Evolutionary conservation across 2,797 vertebrate genomes (phyloP).

Genomic region (Tapirus indicus): DNA sequence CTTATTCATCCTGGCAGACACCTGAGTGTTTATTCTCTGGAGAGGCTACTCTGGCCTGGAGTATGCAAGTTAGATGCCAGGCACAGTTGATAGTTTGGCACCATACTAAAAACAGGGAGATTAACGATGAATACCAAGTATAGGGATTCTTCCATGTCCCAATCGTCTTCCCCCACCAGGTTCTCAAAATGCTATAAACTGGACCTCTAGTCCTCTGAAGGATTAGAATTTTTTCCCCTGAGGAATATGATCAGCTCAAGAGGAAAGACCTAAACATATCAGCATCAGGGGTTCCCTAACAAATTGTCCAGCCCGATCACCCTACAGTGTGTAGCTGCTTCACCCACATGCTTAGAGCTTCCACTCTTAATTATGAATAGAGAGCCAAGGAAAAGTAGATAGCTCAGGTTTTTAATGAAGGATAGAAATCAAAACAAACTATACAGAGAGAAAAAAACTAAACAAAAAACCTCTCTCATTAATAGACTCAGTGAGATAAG

Average conservation of each 20-base stretch:
- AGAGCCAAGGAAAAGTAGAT: background rate
- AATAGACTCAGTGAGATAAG: constrained; percentile 36
- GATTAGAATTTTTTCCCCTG: background rate
- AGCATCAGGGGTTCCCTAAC: background rate
- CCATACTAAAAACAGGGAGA: background rate
- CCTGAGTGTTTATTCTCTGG: background rate
- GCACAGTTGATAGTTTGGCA: background rate
- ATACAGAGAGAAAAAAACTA: background rate
- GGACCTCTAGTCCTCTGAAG: constrained; percentile 14
- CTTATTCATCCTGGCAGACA: background rate
- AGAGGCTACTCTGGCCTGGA: background rate
- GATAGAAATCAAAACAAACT: background rate
- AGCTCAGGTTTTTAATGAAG: constrained; percentile 36
- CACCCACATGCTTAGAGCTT: background rate
- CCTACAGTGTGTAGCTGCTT: background rate
- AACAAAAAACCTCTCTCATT: background rate
- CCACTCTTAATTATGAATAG: background rate
- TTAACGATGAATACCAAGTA: background rate
- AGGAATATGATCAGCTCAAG: background rate
- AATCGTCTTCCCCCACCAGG: background rate
- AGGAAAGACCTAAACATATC: background rate
- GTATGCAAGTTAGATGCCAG: background rate
- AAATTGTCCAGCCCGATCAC: background rate
- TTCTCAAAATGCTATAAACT: background rate
- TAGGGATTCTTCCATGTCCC: background rate